Base-by-base conservation (phyloP, 2,113 vertebrate genomes). In the Cranoglanis bouderius region DNA sequence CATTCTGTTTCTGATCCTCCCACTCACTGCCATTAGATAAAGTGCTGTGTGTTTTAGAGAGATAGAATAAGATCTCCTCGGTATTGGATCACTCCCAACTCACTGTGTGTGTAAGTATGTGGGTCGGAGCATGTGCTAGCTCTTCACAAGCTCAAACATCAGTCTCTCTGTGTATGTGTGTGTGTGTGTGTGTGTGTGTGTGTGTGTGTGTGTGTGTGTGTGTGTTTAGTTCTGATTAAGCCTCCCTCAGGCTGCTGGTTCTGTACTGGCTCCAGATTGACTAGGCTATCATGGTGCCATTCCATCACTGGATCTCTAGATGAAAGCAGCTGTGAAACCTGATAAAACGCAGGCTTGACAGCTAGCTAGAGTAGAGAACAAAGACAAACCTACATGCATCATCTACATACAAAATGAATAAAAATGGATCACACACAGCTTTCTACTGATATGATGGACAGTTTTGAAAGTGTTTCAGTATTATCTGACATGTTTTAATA, bases 21-120 rank as follows among this genome's bases (percentile, higher is more conserved):
- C 88, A 89, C 90, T 88, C 89, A 85, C 46, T 82, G 57, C 85
- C 88, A 82, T 91, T 90, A 90, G 90, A 92, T 89, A 92, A 92
- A 92, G 89, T 88, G 77, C 82, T 35, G 43, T 67, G 84, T 53
- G 85, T 89, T 92, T 88, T 82, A n/a, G 87, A 26, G 77, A 78
- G 85, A 86, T 61, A 67, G 72, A 38, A 14, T 75, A 57, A 51
- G 84, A 87, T 87, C 80, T 84, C 21, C 38, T 63, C 8, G 14
- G 72, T 63, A 38, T n/a, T 67, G 63, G 61, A 84, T 88, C 38
- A 40, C 80, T 82, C 86, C 78, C 70, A 88, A 83, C 18, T 85
- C 67, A 9, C 29, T 80, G 59, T 65, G 24, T 72, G 67, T 84
- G 6, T 6, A 46, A 24, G 51, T 16, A 29, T 35, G 85, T 81